phyloP scores from a whole-genome alignment of 2,797 vertebrate species.

The Tinamus major region DNA sequence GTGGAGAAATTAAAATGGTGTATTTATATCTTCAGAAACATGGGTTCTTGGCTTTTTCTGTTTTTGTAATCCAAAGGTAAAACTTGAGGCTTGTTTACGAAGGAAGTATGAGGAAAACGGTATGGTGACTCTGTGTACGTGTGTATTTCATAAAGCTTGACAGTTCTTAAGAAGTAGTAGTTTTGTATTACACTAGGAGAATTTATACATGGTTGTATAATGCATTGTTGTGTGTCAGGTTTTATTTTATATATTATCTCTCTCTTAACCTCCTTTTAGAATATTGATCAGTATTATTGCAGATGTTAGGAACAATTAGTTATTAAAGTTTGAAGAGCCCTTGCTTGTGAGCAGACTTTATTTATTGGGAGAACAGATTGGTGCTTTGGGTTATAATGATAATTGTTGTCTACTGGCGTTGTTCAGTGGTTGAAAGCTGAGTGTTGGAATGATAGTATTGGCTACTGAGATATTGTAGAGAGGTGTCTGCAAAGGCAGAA shows the following conservation, averaged over 20 bases:
- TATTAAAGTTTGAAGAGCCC: background rate
- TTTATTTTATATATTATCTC: background rate
- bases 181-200: background rate
- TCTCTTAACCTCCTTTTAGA: background rate
- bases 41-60: rapidly evolving
- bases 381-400: background rate
- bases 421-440: background rate
- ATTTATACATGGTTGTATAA: background rate
- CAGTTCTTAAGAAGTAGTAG: background rate
- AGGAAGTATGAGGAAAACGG: background rate
- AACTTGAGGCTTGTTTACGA: background rate
- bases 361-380: background rate
- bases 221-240: background rate
- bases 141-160: background rate
- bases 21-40: background rate
- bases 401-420: background rate
- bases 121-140: background rate
- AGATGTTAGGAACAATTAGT: background rate
- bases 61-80: background rate
- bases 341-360: background rate
- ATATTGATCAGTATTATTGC: background rate
- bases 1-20: background rate
- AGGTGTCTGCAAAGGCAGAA: background rate
- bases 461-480: background rate
- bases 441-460: background rate